Evolutionary conservation across 1,140 invertebrate species (phyloP), one percentile per base, ranked within the genome.

Genomic region (Eueides isabella): DNA sequence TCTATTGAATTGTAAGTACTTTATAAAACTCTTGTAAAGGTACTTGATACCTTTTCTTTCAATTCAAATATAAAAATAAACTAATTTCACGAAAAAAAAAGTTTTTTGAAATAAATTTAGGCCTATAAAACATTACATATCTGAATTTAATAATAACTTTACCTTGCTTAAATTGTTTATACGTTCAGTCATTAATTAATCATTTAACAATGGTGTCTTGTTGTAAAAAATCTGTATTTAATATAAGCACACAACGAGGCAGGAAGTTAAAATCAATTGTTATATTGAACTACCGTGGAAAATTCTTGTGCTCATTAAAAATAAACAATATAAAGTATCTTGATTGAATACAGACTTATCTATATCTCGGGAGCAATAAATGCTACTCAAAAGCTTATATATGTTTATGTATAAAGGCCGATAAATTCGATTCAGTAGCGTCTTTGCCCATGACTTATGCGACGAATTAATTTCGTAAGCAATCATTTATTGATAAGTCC

Each of bases 401-500:
- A 38, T 7, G 2, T 11, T 35, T 72, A 55, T 14, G 35, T 48
- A 5, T 55, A 67, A 66, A 35, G 11, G 23, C 12, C 11, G 61
- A 38, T 66, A 35, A 68, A 55, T 68, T 61, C n/a, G 66, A 55
- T 55, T 64, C 28, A n/a, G 28, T 23, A 38, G 19, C n/a, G 7
- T 28, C 61, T 72, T 31, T 48, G 64, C 23, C 29, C 48, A 55
- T 26, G 48, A 55, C 9, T 55, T 44, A 61, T 72, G 28, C 71
- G 30, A 65, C 30, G 64, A 72, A 67, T 67, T 67, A 67, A 72
- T 67, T 72, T 65, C 23, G 41, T 74, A 73, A 74, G 41, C 41
- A 61, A 72, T 67, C 19, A 44, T 72, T 72, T 67, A 61, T 66
- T 67, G 71, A 75, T 75, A 75, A 75, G 67, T 65, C 31, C 38